Percentiles rank a stretch among this genome's conserved stretches.
Evolutionary conservation across 2,113 vertebrate genomes (phyloP).

Genomic region (Vulpes vulpes): DNA sequence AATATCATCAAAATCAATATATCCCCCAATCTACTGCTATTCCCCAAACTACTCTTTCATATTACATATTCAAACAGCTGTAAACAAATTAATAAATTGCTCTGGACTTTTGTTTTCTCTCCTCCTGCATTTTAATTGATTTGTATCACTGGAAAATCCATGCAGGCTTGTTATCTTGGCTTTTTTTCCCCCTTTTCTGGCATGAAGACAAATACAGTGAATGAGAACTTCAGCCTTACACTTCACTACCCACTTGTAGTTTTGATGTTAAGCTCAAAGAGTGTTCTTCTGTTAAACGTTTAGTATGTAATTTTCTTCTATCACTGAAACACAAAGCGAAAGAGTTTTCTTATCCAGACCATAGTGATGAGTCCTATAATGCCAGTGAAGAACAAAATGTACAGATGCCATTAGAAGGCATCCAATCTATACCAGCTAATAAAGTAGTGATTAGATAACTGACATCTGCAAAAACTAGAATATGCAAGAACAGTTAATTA

Average conservation of each 20-base stretch:
- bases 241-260: constrained; percentile 63
- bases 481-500: constrained; percentile 74
- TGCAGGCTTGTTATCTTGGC: constrained; percentile 63
- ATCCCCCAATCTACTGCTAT: constrained; percentile 43
- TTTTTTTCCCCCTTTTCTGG: not conserved
- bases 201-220: not conserved
- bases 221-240: constrained; percentile 5
- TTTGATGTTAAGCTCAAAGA: constrained; percentile 60
- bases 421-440: constrained; percentile 78
- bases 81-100: constrained; percentile 81
- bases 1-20: constrained; percentile 67
- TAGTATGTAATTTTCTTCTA: constrained; percentile 75
- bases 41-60: constrained; percentile 48
- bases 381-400: constrained; percentile 81
- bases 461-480: constrained; percentile 79
- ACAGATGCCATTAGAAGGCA: constrained; percentile 81
- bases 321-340: constrained; percentile 67
- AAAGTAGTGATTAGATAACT: constrained; percentile 79
- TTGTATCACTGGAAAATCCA: constrained; percentile 65
- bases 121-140: constrained; percentile 78
- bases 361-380: constrained; percentile 74
- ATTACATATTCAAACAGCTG: constrained; percentile 72
- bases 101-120: constrained; percentile 75
- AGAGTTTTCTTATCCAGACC: constrained; percentile 76
- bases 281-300: constrained; percentile 70